These are phyloP conservation scores for Sphenodon punctatus DNA, from an alignment of 2,797 vertebrate species.

Conservation along the genomic window DNA sequence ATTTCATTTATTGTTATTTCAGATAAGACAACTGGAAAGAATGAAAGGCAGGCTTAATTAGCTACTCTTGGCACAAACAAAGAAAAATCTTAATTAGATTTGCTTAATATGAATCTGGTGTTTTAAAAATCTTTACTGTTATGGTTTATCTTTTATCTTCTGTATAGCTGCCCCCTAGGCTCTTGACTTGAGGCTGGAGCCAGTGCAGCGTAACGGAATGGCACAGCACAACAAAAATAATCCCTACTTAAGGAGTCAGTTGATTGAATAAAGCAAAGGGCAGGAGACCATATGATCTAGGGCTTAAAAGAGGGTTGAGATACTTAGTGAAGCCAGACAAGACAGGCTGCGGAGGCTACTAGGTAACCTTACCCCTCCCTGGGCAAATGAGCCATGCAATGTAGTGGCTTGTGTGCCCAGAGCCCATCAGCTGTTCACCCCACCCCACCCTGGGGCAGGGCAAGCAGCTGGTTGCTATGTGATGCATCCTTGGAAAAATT, in stretches of 20 bases:
- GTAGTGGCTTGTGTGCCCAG: too few species aligned
- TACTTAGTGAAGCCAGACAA: too few species aligned
- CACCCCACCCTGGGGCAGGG: too few species aligned
- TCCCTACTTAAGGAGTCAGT: background rate
- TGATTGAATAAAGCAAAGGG: background rate
- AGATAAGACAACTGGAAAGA: slow-evolving; percentile 15
- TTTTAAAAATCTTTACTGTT: background rate
- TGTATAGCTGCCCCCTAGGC: too few species aligned
- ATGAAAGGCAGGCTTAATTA: background rate
- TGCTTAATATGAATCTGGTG: background rate
- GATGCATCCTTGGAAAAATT: too few species aligned
- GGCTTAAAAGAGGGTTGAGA: background rate
- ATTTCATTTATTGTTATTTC: slow-evolving; percentile 21
- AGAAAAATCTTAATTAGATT: background rate
- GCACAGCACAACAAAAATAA: slow-evolving; percentile 6
- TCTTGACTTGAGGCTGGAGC: background rate
- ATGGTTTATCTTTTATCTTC: background rate
- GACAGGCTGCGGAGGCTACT: too few species aligned
- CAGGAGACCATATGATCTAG: background rate
- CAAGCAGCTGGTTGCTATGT: too few species aligned
- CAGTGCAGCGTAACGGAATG: background rate
- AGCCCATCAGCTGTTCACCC: too few species aligned
- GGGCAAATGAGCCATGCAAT: too few species aligned
- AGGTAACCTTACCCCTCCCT: too few species aligned
- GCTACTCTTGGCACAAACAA: background rate